These are phyloP conservation scores for Acutogordius australiensis DNA, from an alignment of 2,888 invertebrate species.

Conservation along the genomic window DNA sequence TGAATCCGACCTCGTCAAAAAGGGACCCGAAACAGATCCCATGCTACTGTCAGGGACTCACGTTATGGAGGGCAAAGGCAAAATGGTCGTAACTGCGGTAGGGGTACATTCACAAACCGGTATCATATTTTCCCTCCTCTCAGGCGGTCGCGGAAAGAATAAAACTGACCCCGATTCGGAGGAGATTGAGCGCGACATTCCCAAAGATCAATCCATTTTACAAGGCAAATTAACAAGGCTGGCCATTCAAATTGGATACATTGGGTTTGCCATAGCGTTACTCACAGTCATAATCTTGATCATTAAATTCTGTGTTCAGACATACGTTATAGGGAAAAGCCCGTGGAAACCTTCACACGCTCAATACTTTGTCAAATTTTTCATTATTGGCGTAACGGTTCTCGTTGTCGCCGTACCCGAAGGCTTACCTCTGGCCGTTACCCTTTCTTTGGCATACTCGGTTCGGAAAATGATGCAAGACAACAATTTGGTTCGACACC, in stretches of 20 bases:
- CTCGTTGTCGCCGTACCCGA: constrained; percentile 22
- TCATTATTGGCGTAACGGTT: constrained; percentile 16
- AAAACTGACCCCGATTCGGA: background rate
- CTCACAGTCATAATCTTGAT: constrained; percentile 20
- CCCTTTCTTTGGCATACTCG: constrained; percentile 18
- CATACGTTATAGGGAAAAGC: constrained; percentile 17
- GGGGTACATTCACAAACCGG: constrained; percentile 21
- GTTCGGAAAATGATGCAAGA: constrained; percentile 28
- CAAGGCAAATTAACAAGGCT: constrained; percentile 20
- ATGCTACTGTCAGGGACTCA: constrained; percentile 20
- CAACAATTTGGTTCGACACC: constrained; percentile 29
- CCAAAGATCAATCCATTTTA: constrained; percentile 16
- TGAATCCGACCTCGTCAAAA: constrained; percentile 22
- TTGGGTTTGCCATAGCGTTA: constrained; percentile 20
- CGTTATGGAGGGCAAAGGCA: constrained; percentile 20
- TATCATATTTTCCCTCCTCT: constrained; percentile 22
- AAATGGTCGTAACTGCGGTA: constrained; percentile 20
- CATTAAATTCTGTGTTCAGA: constrained; percentile 19
- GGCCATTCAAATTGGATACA: constrained; percentile 22
- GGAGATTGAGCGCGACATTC: background rate
- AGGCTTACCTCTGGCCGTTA: constrained; percentile 26
- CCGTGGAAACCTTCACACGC: constrained; percentile 16
- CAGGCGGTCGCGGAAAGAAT: constrained; percentile 26
- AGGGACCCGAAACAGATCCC: constrained; percentile 20
- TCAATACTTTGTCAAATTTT: constrained; percentile 14